Conservation (phyloP, 2,797 vertebrate genomes). For the Tapirus indicus region DNA sequence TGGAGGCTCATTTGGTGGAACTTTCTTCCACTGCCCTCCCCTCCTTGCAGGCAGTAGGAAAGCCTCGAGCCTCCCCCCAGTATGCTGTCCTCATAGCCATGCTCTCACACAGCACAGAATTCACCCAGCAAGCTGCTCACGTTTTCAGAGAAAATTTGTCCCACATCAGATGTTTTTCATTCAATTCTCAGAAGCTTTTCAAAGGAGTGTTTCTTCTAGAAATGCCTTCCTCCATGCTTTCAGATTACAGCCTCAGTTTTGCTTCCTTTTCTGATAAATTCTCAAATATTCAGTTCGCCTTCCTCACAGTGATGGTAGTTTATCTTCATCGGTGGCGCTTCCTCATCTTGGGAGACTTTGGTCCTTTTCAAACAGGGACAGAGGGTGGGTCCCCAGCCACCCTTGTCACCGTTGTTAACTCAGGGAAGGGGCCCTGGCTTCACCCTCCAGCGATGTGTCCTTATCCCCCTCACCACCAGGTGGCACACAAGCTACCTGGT, state of each 20-base stretch:
- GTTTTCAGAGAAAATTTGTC: not conserved
- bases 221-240: not conserved
- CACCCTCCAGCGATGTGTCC: accelerated
- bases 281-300: not conserved
- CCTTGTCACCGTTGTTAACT: not conserved
- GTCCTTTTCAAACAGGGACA: not conserved
- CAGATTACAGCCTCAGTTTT: not conserved
- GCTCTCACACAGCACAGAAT: not conserved
- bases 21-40: accelerated
- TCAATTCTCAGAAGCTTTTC: not conserved
- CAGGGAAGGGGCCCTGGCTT: not conserved
- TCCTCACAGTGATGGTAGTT: not conserved
- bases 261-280: not conserved
- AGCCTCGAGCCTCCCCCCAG: not conserved
- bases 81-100: not conserved
- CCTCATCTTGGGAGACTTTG: not conserved
- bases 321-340: not conserved
- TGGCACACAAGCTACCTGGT: accelerated
- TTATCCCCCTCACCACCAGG: not conserved
- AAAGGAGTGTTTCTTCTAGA: not conserved
- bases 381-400: not conserved
- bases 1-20: not conserved
- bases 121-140: not conserved
- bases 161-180: not conserved
- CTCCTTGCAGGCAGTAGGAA: not conserved